A percentile compares a stretch with the other conserved stretches of the same genome.
Conservation (phyloP, 2,888 invertebrate genomes). For the Rhamphomyia laevipes region DNA sequence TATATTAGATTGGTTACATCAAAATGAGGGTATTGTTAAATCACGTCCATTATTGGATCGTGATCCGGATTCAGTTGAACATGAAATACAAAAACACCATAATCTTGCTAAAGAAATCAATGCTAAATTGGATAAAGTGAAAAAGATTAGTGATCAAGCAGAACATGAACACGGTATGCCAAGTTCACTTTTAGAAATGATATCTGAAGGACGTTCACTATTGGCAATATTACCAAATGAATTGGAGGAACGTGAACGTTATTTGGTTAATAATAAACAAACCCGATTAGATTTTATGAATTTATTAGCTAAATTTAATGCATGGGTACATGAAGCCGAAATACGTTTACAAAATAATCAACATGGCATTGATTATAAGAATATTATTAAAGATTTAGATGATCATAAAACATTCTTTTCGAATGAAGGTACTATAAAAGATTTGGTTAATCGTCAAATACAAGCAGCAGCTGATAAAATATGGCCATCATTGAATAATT, state of each 20-base stretch:
- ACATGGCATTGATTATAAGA: slow-evolving; percentile 80
- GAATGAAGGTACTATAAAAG: slow-evolving; percentile 63
- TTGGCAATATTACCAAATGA: slow-evolving; percentile 67
- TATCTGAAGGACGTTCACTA: slow-evolving; percentile 72
- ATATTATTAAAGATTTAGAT: slow-evolving; percentile 68
- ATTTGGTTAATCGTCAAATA: slow-evolving; percentile 68
- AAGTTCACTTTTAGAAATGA: slow-evolving; percentile 66
- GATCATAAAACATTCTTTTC: slow-evolving; percentile 80
- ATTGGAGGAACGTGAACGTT: slow-evolving; percentile 67
- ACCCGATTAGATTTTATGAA: slow-evolving; percentile 65
- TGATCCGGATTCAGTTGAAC: slow-evolving; percentile 66
- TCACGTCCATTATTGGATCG: slow-evolving; percentile 71
- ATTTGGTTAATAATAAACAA: slow-evolving; percentile 64
- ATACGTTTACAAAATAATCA: slow-evolving; percentile 63
- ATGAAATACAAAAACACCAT: slow-evolving; percentile 66
- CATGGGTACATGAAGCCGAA: slow-evolving; percentile 76
- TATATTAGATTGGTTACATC: slow-evolving; percentile 71
- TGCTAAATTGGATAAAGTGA: slow-evolving; percentile 55
- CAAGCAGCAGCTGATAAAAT: slow-evolving; percentile 78
- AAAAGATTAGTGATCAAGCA: slow-evolving; percentile 56
- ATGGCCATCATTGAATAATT: slow-evolving; percentile 69
- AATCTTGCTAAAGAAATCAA: slow-evolving; percentile 56
- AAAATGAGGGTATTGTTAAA: slow-evolving; percentile 68
- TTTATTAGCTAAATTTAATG: slow-evolving; percentile 63
- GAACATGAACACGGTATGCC: slow-evolving; percentile 70